Evolutionary conservation across 2,888 invertebrate species (phyloP), one percentile per base, ranked within the genome.

Genomic region (Drosophila cognata): DNA sequence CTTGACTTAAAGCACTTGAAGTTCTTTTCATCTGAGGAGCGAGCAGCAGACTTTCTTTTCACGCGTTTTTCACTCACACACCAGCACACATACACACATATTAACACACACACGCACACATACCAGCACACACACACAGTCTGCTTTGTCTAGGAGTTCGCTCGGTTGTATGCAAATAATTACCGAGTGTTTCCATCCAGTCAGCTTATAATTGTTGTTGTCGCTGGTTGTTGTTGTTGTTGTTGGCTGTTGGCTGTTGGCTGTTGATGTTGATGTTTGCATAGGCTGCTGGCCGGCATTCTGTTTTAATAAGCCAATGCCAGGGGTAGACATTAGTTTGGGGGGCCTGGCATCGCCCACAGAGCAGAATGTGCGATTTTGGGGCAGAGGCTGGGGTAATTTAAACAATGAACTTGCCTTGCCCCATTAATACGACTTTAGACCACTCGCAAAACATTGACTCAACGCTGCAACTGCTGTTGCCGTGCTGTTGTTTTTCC

Each of bases 371-470:
- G 38, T 31, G 46, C 16, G 16, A 18, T 33, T 53, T 33, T 8
- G 16, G 3, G 28, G 51, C n/a, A 2, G 18, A 35, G 51, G 16
- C 2, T 25, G 78, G 72, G 74, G 72, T 79, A 84, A 87, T 87
- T 81, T 89, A 85, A 85, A 84, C 85, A 85, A 89, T 85, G 82
- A 87, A 85, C 85, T 46, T 46, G 88, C 89, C 88, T 81, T 71
- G 75, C 73, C 82, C 85, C 85, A 89, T 85, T 89, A 82, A 85
- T 89, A 84, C 87, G 75, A 84, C 84, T 89, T 87, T 71, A 66
- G 84, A 79, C 74, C 73, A 85, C 74, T 87, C 66, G 58, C 77
- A 74, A 75, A 85, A 82, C 84, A 89, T 84, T 74, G 84, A 77
- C 81, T 83, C 86, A 69, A 57, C 77, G 29, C 59, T 51, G 43